Conservation (phyloP, 1,140 invertebrate species). For the Drosophila santomea region DNA sequence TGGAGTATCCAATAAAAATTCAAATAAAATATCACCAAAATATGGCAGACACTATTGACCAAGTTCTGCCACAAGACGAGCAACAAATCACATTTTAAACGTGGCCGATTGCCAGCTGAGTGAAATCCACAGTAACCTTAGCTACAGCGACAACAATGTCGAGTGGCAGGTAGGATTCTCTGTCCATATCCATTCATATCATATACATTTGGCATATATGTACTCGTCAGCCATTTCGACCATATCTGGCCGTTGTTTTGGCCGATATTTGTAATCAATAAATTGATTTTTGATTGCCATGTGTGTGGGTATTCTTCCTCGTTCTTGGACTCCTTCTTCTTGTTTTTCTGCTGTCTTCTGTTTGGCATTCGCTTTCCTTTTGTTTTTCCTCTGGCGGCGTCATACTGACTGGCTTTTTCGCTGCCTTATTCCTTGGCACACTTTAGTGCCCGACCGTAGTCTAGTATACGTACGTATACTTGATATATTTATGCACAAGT, state of each 20-base stretch:
- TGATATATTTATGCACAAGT: slow-evolving; percentile 7
- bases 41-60: slow-evolving; percentile 14
- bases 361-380: slow-evolving; percentile 10
- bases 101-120: slow-evolving; percentile 60
- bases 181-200: slow-evolving; percentile 13
- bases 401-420: slow-evolving; percentile 60
- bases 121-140: slow-evolving; percentile 25
- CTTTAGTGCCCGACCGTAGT: neutral
- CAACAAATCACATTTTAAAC: slow-evolving; percentile 26
- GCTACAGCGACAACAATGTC: slow-evolving; percentile 43
- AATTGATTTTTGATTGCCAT: slow-evolving; percentile 79
- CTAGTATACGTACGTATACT: slow-evolving; percentile 29
- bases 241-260: slow-evolving; percentile 47
- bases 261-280: slow-evolving; percentile 74
- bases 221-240: slow-evolving; percentile 4
- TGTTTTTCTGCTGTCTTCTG: slow-evolving; percentile 35
- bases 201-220: slow-evolving; percentile 7
- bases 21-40: slow-evolving; percentile 15
- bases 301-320: slow-evolving; percentile 37
- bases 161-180: slow-evolving; percentile 66
- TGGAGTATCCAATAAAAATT: slow-evolving; percentile 10
- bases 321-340: slow-evolving; percentile 27
- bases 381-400: slow-evolving; percentile 46
- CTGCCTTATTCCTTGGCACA: slow-evolving; percentile 11
- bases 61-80: slow-evolving; percentile 35